Evolutionary conservation across 2,888 invertebrate species (phyloP).

Genomic region (Neria commutata): DNA sequence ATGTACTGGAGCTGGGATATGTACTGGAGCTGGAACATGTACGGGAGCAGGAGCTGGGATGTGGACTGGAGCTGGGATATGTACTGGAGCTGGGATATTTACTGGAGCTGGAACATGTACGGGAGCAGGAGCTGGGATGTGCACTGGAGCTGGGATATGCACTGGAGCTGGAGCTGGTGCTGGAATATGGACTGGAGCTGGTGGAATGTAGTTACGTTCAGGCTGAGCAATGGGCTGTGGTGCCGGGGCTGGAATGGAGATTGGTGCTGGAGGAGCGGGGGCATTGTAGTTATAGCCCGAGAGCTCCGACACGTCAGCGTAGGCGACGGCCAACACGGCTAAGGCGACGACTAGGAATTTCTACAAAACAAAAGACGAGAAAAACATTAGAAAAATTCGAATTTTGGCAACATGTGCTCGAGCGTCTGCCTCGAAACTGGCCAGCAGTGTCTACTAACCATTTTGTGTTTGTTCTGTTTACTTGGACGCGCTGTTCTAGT

Average conservation of each 20-base stretch:
- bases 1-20: slow-evolving; percentile 20
- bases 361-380: slow-evolving; percentile 29
- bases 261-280: slow-evolving; percentile 22
- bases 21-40: no score
- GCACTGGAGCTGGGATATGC: slow-evolving; percentile 3
- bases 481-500: slow-evolving; percentile 34
- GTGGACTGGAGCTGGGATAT: slow-evolving; percentile 14
- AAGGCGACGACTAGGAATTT: slow-evolving; percentile 48
- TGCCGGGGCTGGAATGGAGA: slow-evolving; percentile 25
- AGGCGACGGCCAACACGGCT: slow-evolving; percentile 43
- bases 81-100: slow-evolving; percentile 3
- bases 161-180: slow-evolving; percentile 27
- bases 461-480: slow-evolving; percentile 39
- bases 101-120: slow-evolving; percentile 9
- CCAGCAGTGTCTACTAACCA: slow-evolving; percentile 33
- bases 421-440: not conserved
- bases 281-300: slow-evolving; percentile 43
- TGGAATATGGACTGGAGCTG: slow-evolving; percentile 3
- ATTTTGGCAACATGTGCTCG: not conserved
- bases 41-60: slow-evolving; percentile 19
- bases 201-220: not conserved
- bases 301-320: slow-evolving; percentile 50
- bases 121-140: slow-evolving; percentile 21
- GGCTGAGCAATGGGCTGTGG: slow-evolving; percentile 10
- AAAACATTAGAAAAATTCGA: no score